Evolutionary conservation across 2,113 vertebrate genomes (phyloP).

Genomic region (Gallinago undulata): DNA sequence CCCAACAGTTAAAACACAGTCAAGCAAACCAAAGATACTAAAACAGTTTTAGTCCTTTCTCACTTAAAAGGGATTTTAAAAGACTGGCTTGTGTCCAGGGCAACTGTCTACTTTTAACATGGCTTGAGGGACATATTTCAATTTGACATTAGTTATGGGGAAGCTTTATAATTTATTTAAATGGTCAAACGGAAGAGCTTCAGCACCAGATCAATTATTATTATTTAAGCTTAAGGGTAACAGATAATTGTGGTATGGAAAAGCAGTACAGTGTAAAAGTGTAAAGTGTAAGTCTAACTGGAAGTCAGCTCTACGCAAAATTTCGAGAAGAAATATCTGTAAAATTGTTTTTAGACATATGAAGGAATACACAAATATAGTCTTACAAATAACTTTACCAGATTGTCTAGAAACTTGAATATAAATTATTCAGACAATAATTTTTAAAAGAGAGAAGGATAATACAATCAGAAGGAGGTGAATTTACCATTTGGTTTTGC

Average conservation of each 20-base stretch:
- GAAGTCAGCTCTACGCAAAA: not conserved
- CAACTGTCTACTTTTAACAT: conserved; percentile 51
- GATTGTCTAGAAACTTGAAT: not conserved
- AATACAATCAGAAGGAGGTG: not conserved
- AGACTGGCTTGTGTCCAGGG: conserved; percentile 53
- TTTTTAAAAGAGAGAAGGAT: not conserved
- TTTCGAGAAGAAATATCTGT: not conserved
- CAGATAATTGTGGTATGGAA: conserved; percentile 21
- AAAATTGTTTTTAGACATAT: fast-evolving
- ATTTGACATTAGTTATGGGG: conserved; percentile 67
- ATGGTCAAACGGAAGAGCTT: conserved; percentile 52
- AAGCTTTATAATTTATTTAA: conserved; percentile 63
- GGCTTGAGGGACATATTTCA: conserved; percentile 53
- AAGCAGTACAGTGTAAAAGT: not conserved
- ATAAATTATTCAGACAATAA: not conserved
- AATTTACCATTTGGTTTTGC: not conserved
- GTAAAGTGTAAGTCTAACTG: not conserved
- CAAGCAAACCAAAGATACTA: not conserved
- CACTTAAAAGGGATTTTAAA: conserved; percentile 52
- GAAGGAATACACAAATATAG: not conserved
- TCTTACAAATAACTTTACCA: not conserved
- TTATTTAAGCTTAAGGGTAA: not conserved
- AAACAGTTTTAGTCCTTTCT: conserved; percentile 10
- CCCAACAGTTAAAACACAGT: not conserved
- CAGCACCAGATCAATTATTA: not conserved